Evolutionary conservation across 2,113 vertebrate species (phyloP).

Genomic region (Cebidichthys violaceus): DNA sequence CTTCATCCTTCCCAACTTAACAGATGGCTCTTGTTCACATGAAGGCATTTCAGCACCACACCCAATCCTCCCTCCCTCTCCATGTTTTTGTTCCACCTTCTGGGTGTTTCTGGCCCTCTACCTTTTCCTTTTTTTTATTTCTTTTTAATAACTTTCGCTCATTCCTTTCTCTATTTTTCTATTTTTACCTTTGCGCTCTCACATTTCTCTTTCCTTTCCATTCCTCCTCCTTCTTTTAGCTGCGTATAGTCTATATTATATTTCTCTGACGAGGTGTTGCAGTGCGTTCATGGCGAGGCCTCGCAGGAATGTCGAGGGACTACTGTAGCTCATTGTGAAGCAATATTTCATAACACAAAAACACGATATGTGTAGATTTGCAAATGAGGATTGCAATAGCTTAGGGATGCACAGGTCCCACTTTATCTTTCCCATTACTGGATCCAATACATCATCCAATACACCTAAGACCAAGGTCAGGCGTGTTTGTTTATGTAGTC

Average conservation of each 20-base stretch:
- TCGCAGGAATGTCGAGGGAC: neutral
- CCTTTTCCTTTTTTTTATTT: neutral
- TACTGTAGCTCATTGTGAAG: neutral
- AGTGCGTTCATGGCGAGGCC: neutral
- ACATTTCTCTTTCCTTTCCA: neutral
- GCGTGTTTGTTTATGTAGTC: neutral
- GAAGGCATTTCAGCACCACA: constrained; percentile 62
- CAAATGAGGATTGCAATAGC: neutral
- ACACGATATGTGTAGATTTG: neutral
- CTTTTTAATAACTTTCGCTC: neutral
- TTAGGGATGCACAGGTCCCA: neutral
- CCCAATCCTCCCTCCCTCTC: constrained; percentile 20
- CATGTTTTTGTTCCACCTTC: constrained; percentile 20
- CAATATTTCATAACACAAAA: neutral
- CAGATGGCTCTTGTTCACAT: constrained; percentile 65
- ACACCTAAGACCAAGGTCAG: neutral
- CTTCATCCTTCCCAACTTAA: constrained; percentile 38
- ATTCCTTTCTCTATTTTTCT: neutral
- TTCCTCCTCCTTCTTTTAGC: neutral
- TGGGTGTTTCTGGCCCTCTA: neutral
- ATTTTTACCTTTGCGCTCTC: neutral
- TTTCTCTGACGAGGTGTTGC: neutral
- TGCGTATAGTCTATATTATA: neutral
- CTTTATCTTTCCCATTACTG: neutral
- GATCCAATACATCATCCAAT: neutral